Conservation (phyloP, 2,113 vertebrate species). For the Pao palembangensis region DNA sequence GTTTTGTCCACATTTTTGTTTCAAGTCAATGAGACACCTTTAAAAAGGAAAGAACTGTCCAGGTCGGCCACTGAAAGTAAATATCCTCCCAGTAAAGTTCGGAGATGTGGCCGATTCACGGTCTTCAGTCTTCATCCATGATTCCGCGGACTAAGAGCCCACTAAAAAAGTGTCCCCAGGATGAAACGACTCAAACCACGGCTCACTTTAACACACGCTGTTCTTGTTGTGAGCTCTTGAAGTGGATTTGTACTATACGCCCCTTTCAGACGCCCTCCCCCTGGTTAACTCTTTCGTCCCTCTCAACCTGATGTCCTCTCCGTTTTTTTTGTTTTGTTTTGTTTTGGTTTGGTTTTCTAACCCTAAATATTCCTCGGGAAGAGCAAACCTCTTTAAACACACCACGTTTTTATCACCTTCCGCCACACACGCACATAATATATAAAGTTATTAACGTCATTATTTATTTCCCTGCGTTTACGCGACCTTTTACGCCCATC, state of each 20-base stretch:
- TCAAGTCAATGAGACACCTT: not conserved
- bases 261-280: constrained; percentile 65
- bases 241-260: constrained; percentile 72
- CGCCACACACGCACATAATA: too few relatives aligned
- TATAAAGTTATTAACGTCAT: too few relatives aligned
- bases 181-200: constrained; percentile 30
- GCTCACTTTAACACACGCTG: constrained; percentile 49
- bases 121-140: constrained; percentile 43
- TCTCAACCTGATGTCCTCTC: constrained; percentile 8
- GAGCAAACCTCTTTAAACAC: too few relatives aligned
- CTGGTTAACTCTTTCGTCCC: constrained; percentile 71
- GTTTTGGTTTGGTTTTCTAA: too few relatives aligned
- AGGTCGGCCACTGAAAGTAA: not conserved
- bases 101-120: constrained; percentile 17
- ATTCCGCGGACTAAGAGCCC: not conserved
- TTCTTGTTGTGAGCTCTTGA: constrained; percentile 54
- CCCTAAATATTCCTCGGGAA: not conserved
- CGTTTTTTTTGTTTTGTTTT: too few relatives aligned
- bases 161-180: not conserved
- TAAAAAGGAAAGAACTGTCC: not conserved
- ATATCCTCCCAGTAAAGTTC: not conserved
- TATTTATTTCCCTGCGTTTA: too few relatives aligned
- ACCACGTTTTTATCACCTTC: too few relatives aligned
- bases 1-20: constrained; percentile 43
- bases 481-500: too few relatives aligned